These are phyloP conservation scores for Drosophila nigrodunni DNA, from an alignment of 1,140 invertebrate genomes.

Conservation along the genomic window DNA sequence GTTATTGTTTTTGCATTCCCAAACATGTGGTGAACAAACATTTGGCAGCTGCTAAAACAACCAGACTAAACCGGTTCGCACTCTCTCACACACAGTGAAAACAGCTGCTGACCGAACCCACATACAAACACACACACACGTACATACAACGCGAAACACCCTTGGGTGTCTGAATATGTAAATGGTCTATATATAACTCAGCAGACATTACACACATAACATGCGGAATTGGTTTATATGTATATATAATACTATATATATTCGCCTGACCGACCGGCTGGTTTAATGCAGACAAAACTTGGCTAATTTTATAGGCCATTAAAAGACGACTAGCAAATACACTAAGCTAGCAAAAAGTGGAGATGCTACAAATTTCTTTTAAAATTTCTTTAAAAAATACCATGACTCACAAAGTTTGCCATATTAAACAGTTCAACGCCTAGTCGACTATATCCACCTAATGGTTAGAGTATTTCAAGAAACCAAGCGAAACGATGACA, in stretches of 20 bases:
- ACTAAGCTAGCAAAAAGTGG: background rate
- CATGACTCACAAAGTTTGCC: too few species aligned
- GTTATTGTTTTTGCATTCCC: slow-evolving; percentile 14
- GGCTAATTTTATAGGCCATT: slow-evolving; percentile 33
- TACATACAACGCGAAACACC: background rate
- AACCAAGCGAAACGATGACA: slow-evolving; percentile 34
- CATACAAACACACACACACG: background rate
- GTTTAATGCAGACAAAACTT: slow-evolving; percentile 55
- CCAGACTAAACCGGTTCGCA: slow-evolving; percentile 40
- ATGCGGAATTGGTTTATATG: slow-evolving; percentile 26
- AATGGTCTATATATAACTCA: slow-evolving; percentile 41
- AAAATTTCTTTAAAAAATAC: too few species aligned
- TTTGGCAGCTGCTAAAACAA: slow-evolving; percentile 39
- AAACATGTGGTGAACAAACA: slow-evolving; percentile 55
- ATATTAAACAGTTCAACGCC: too few species aligned
- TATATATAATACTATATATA: slow-evolving; percentile 22
- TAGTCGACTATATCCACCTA: background rate
- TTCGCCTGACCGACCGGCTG: slow-evolving; percentile 31
- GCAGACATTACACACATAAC: slow-evolving; percentile 34
- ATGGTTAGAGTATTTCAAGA: slow-evolving; percentile 27
- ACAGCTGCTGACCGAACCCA: slow-evolving; percentile 62
- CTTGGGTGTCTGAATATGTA: background rate
- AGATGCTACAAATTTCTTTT: too few species aligned
- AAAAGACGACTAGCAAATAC: slow-evolving; percentile 26
- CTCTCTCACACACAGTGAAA: slow-evolving; percentile 33